Evolutionary conservation across 2,113 vertebrate genomes (phyloP).

Genomic region (Crotalus horridus): DNA sequence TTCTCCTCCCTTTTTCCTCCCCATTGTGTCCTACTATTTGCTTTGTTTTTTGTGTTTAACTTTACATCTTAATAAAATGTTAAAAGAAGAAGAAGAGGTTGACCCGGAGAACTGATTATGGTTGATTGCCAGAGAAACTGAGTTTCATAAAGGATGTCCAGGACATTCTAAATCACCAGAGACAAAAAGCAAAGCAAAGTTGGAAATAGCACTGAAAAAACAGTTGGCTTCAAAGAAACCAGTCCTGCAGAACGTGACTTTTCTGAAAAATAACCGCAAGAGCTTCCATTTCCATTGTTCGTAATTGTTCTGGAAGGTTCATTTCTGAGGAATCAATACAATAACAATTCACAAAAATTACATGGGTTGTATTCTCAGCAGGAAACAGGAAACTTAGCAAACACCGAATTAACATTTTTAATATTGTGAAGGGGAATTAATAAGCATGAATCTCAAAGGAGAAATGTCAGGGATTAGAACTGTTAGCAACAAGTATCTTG

Average conservation of each 20-base stretch:
- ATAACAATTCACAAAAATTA: slow-evolving; percentile 59
- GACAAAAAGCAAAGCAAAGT: neutral
- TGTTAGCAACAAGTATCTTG: slow-evolving; percentile 43
- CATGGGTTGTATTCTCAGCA: slow-evolving; percentile 27
- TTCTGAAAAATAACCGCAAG: slow-evolving; percentile 17
- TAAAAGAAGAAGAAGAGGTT: neutral
- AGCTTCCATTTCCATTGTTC: slow-evolving; percentile 44
- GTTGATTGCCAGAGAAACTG: neutral
- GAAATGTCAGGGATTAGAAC: slow-evolving; percentile 26
- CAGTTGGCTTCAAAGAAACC: neutral
- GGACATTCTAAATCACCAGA: neutral
- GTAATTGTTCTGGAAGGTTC: slow-evolving; percentile 61
- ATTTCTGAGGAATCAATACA: slow-evolving; percentile 54
- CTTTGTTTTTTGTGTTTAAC: too few relatives aligned
- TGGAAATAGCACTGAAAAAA: neutral
- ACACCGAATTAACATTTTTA: slow-evolving; percentile 65
- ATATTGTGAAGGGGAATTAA: slow-evolving; percentile 60
- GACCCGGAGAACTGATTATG: neutral
- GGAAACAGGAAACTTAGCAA: slow-evolving; percentile 52
- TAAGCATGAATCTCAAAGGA: slow-evolving; percentile 36
- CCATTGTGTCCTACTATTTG: too few relatives aligned
- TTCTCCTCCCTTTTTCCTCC: too few relatives aligned
- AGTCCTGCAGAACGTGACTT: neutral
- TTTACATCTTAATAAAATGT: too few relatives aligned
- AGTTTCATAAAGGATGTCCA: neutral